Base-by-base conservation (phyloP, 2,113 vertebrate species). In the Toxostoma redivivum region DNA sequence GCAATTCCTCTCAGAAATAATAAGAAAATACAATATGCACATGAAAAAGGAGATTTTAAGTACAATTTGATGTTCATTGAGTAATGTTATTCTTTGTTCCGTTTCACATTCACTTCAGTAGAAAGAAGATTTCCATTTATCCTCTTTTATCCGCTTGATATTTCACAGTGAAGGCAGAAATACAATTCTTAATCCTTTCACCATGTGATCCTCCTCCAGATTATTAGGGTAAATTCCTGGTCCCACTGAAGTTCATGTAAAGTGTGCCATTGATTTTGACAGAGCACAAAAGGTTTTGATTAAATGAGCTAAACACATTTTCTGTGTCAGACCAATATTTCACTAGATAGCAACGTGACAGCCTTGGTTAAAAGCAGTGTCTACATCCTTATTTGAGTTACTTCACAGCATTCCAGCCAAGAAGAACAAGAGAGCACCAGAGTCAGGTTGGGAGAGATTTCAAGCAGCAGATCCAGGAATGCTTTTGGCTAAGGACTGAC, bases 151-250 rank as follows among this genome's bases (percentile, higher is more conserved):
- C 93, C 84, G 87, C 78, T 95, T 70, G 81, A 81, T 96, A 95
- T 92, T 94, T 95, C 91, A 86, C 88, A 96, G 89, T 56, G 61
- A 94, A 96, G 78, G 81, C 93, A 97, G 89, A 96, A 95, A 95
- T 95, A 85, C 35, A 92, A 65, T 65, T 95, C 94, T 86, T 95
- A 95, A 91, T 94, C 78, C 69, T 85, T 95, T 96, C 81, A 87
- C 57, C 66, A 97, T 76, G 70, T 92, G 94, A 95, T 95, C 56
- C 78, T 90, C 57, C 94, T 97, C 87, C 96, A 95, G 90, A 95
- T 91, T 95, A 94, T 81, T 91, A 85, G 45, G 15, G 84, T 82
- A 94, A 96, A 95, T 94, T 94, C 85, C 67, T 90, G 50, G 79
- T 83, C 60, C 31, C 67, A 65, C 44, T 88, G 67, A 90, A 96